Evolutionary conservation across 2,888 invertebrate species (phyloP).

Genomic region (Chaetoderma sp.): DNA sequence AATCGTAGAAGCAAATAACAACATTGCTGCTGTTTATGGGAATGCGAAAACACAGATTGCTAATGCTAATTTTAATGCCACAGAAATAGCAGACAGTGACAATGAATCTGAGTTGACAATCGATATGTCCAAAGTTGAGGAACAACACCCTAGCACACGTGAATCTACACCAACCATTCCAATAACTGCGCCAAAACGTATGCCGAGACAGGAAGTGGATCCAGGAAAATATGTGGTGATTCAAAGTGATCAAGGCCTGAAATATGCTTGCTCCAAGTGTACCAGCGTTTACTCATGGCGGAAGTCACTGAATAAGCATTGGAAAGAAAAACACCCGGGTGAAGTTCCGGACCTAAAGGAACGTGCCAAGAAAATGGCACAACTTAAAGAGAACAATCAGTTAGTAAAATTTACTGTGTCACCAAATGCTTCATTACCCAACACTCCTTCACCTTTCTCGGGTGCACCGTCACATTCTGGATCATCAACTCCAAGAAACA

Average conservation of each 20-base stretch:
- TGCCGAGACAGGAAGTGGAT: constrained; percentile 61
- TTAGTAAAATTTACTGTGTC: too few relatives aligned
- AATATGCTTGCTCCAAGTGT: constrained; percentile 68
- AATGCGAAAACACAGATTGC: constrained; percentile 6
- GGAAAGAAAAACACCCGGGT: constrained; percentile 69
- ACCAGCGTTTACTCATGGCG: constrained; percentile 69
- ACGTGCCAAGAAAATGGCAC: constrained; percentile 6
- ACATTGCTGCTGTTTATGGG: background rate
- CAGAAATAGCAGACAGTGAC: background rate
- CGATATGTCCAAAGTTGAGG: background rate
- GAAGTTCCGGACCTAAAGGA: constrained; percentile 55
- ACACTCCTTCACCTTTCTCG: background rate
- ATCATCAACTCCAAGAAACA: constrained; percentile 2
- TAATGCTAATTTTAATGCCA: too few relatives aligned
- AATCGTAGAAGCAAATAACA: too few relatives aligned
- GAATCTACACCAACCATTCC: constrained; percentile 1
- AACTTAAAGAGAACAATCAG: background rate
- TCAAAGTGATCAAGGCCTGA: constrained; percentile 62
- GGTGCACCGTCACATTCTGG: background rate
- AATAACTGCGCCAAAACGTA: constrained; percentile 43
- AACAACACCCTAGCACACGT: background rate
- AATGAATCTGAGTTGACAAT: constrained; percentile 20
- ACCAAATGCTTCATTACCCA: background rate
- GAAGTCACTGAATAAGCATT: constrained; percentile 69
- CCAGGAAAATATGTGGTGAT: constrained; percentile 65